Conservation (phyloP, 1,140 invertebrate species). For the Rhyacophila brunnea region DNA sequence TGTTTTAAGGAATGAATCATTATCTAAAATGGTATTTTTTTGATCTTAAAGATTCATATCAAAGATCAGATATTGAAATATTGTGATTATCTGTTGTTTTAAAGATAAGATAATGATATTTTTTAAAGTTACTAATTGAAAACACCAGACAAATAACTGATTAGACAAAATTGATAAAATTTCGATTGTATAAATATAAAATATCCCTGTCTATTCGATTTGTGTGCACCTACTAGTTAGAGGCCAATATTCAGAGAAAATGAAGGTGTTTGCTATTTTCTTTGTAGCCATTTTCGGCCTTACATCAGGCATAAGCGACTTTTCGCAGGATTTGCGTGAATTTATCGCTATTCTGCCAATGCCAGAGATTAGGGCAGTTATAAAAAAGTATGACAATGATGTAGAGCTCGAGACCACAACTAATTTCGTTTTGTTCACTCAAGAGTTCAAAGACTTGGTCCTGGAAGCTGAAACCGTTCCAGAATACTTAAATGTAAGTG, state of each 20-base stretch:
- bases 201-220: background rate
- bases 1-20: too few species aligned
- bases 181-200: background rate
- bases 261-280: background rate
- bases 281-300: constrained; percentile 1
- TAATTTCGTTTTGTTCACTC: background rate
- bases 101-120: background rate
- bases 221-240: background rate
- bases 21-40: too few species aligned
- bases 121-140: background rate
- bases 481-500: constrained; percentile 8
- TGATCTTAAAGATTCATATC: too few species aligned
- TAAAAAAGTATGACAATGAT: background rate
- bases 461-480: background rate
- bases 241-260: background rate
- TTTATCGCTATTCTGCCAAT: background rate
- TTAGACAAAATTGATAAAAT: background rate
- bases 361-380: background rate
- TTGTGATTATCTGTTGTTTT: background rate
- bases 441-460: constrained; percentile 4
- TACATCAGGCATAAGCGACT: background rate
- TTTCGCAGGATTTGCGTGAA: constrained; percentile 5
- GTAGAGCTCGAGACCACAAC: background rate
- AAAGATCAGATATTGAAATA: too few species aligned
- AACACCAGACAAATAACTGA: background rate